A percentile compares a stretch with the other conserved stretches of the same genome.
Conservation (phyloP, 2,888 invertebrate species). For the Incurvaria masculella region DNA sequence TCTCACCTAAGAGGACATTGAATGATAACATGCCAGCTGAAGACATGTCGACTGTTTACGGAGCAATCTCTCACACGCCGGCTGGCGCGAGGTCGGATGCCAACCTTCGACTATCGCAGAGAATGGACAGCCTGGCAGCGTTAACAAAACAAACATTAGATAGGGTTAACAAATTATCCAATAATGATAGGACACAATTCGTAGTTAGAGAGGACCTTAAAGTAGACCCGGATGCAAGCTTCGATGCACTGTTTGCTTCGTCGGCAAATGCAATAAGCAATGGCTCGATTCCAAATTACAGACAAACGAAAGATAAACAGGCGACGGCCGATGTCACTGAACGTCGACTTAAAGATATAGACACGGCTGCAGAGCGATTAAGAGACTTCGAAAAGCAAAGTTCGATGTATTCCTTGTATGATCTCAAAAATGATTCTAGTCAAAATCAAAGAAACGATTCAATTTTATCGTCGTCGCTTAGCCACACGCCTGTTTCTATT, state of each 20-base stretch:
- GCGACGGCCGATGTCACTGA: slow-evolving; percentile 42
- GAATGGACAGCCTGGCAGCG: slow-evolving; percentile 63
- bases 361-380: slow-evolving; percentile 51
- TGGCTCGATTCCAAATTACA: slow-evolving; percentile 17
- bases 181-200: slow-evolving; percentile 26
- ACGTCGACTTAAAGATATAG: slow-evolving; percentile 50
- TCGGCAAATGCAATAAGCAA: slow-evolving; percentile 27
- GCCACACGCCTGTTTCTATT: slow-evolving; percentile 60
- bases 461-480: slow-evolving; percentile 30
- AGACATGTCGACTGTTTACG: slow-evolving; percentile 47
- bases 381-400: slow-evolving; percentile 55
- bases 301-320: slow-evolving; percentile 28
- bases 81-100: slow-evolving; percentile 34
- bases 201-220: slow-evolving; percentile 49
- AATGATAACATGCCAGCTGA: slow-evolving; percentile 28
- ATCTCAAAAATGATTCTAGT: slow-evolving; percentile 51
- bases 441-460: slow-evolving; percentile 48
- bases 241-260: slow-evolving; percentile 36
- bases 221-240: slow-evolving; percentile 37
- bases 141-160: slow-evolving; percentile 65
- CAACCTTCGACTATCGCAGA: slow-evolving; percentile 47
- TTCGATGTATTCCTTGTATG: slow-evolving; percentile 46
- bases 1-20: slow-evolving; percentile 31
- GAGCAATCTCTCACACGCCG: slow-evolving; percentile 24
- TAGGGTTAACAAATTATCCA: slow-evolving; percentile 62